Evolutionary conservation across 2,113 vertebrate genomes (phyloP).

Genomic region (Etheostoma cragini): DNA sequence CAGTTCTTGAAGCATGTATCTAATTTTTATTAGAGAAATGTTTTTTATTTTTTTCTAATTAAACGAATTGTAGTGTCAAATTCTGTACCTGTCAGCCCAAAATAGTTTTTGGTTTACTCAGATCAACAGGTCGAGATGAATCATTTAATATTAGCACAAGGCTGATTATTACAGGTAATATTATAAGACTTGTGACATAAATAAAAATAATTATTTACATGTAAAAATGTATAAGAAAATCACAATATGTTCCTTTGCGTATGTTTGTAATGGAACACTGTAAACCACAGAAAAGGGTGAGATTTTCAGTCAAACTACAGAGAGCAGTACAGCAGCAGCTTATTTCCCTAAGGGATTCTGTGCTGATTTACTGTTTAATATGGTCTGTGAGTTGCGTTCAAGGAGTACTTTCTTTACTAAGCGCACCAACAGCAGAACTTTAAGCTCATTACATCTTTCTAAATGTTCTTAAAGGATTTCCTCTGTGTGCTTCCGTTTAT

Average conservation of each 20-base stretch:
- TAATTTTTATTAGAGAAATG: background rate
- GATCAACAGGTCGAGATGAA: background rate
- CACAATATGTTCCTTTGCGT: background rate
- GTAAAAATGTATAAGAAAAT: background rate
- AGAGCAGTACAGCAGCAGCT: background rate
- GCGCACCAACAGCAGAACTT: slow-evolving; percentile 12
- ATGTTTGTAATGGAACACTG: background rate
- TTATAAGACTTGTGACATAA: background rate
- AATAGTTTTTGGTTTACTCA: background rate
- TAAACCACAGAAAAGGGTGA: background rate
- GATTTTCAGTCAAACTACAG: no score
- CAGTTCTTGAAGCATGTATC: background rate
- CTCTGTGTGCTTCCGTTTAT: slow-evolving; percentile 28
- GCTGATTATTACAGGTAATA: background rate
- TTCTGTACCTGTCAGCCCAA: background rate
- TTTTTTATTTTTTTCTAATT: background rate
- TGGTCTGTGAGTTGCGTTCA: slow-evolving; percentile 8
- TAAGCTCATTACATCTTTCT: slow-evolving; percentile 30
- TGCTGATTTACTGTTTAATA: slow-evolving; percentile 49
- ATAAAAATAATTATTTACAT: background rate
- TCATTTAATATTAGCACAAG: background rate
- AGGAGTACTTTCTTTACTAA: slow-evolving; percentile 19
- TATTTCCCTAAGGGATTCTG: background rate
- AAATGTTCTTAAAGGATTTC: slow-evolving; percentile 38
- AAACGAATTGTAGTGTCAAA: background rate